Evolutionary conservation across 2,113 vertebrate genomes (phyloP).

Genomic region (Callocephalon fimbriatum): DNA sequence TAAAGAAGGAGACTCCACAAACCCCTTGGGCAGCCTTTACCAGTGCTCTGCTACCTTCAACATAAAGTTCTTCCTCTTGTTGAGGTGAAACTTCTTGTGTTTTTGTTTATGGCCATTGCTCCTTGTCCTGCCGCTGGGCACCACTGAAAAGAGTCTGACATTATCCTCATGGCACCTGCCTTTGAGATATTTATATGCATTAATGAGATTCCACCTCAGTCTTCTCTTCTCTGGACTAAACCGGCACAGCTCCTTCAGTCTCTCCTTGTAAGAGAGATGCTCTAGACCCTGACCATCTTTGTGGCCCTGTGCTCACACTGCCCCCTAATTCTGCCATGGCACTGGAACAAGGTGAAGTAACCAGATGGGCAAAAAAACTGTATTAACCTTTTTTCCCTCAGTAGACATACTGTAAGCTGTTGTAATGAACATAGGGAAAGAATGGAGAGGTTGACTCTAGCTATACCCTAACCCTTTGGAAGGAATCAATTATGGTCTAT

Average conservation of each 20-base stretch:
- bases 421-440: neutral
- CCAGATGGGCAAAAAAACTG: accelerated
- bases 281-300: neutral
- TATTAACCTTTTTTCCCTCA: neutral
- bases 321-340: neutral
- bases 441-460: neutral
- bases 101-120: neutral
- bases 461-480: neutral
- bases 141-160: neutral
- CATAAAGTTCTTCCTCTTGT: neutral
- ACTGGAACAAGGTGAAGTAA: neutral
- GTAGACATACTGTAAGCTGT: neutral
- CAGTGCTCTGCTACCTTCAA: neutral
- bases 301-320: neutral
- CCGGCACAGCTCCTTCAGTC: neutral
- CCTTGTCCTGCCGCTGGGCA: neutral
- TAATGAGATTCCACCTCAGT: neutral
- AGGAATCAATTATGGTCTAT: neutral
- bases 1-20: neutral
- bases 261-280: neutral
- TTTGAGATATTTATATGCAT: neutral
- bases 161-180: neutral
- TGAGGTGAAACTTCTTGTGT: neutral
- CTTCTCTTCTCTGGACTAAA: neutral
- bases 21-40: neutral